phyloP scores from a whole-genome alignment of 2,888 invertebrate genomes.

The Rhimphoctona megacephalus region DNA sequence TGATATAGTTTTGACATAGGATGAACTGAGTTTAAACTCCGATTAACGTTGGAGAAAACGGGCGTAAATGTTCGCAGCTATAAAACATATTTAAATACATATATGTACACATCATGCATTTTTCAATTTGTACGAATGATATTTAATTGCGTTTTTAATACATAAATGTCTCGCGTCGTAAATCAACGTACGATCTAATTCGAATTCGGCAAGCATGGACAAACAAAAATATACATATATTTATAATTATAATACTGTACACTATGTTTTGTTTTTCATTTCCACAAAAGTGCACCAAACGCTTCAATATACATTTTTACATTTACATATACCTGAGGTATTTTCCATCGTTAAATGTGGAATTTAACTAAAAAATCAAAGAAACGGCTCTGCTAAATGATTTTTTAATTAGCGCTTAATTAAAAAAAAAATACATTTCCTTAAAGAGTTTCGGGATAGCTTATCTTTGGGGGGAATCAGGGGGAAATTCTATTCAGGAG shows the following conservation, averaged over 20 bases:
- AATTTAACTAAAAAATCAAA: not conserved
- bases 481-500: too few relatives aligned
- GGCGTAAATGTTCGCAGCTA: conserved; percentile 44
- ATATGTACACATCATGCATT: conserved; percentile 56
- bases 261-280: conserved; percentile 52
- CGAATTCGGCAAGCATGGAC: conserved; percentile 61
- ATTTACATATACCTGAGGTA: conserved; percentile 11
- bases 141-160: conserved; percentile 34
- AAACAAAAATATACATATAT: conserved; percentile 47
- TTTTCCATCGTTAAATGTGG: not conserved
- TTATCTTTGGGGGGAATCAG: too few relatives aligned
- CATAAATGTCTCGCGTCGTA: conserved; percentile 39
- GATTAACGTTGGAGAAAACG: too few relatives aligned
- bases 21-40: too few relatives aligned
- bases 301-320: conserved; percentile 19
- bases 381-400: not conserved
- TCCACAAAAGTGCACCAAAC: conserved; percentile 54
- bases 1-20: too few relatives aligned
- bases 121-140: conserved; percentile 54
- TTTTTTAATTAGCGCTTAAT: not conserved
- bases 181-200: conserved; percentile 38
- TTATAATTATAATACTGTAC: conserved; percentile 66
- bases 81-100: conserved; percentile 33
- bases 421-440: not conserved
- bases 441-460: too few relatives aligned